phyloP scores from a whole-genome alignment of 2,113 vertebrate genomes.

The Tringa solitaria region DNA sequence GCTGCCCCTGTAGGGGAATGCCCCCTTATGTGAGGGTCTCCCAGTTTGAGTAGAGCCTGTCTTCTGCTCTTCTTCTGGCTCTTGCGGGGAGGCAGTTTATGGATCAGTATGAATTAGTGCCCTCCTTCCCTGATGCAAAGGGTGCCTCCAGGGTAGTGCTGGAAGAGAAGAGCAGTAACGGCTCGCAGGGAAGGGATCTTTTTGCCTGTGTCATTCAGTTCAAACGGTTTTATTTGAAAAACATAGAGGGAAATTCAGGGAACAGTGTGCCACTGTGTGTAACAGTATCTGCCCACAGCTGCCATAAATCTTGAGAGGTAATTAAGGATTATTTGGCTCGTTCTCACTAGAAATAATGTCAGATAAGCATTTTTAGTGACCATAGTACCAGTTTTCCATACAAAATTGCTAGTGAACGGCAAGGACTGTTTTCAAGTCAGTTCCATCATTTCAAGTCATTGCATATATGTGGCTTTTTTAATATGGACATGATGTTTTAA shows the following conservation, averaged over 20 bases:
- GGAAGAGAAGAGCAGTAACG: neutral
- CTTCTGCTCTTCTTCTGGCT: neutral
- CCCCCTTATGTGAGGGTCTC: neutral
- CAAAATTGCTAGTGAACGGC: neutral
- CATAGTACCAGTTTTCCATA: neutral
- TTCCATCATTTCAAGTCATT: neutral
- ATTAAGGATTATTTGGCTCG: slow-evolving; percentile 8
- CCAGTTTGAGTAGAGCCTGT: neutral
- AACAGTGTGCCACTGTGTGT: neutral
- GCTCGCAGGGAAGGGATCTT: neutral
- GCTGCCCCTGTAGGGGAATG: neutral
- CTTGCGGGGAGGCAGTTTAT: neutral
- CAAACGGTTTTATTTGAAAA: neutral
- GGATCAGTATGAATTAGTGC: neutral
- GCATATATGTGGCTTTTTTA: neutral
- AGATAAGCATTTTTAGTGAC: slow-evolving; percentile 1
- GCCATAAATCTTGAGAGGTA: slow-evolving; percentile 8
- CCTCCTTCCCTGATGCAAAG: neutral
- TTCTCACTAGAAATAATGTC: neutral
- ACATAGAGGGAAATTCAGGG: neutral
- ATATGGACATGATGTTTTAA: neutral
- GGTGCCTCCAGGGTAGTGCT: neutral
- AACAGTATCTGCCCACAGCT: slow-evolving; percentile 17
- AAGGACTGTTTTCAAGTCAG: neutral
- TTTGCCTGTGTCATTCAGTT: neutral